Evolutionary conservation across 2,797 vertebrate genomes (phyloP).

Genomic region (Bothrops alternatus): DNA sequence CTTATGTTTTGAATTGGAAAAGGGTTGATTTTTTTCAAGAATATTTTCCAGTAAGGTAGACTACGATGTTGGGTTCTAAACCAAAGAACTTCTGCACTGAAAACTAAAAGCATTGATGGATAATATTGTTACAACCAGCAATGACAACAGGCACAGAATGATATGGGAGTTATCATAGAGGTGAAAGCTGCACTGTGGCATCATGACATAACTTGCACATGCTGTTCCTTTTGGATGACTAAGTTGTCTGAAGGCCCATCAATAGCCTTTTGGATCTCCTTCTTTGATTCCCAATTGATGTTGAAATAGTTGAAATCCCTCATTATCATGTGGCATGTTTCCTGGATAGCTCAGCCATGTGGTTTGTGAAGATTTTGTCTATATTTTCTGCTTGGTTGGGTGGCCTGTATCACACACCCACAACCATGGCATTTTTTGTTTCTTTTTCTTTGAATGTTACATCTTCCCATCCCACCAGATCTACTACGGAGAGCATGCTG

Average conservation of each 20-base stretch:
- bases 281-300: neutral
- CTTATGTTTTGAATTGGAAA: neutral
- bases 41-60: neutral
- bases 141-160: neutral
- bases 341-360: neutral
- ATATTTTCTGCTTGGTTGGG: neutral
- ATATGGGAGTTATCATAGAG: neutral
- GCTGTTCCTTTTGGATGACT: neutral
- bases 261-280: neutral
- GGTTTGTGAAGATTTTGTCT: neutral
- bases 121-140: neutral
- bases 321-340: neutral
- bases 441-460: neutral
- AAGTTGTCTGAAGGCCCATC: neutral
- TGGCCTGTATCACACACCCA: neutral
- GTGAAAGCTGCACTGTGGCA: neutral
- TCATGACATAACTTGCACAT: neutral
- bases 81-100: constrained; percentile 70
- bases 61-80: constrained; percentile 64
- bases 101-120: constrained; percentile 71
- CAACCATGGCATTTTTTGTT: neutral
- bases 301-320: neutral
- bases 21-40: neutral
- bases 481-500: neutral
- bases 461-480: neutral